These are phyloP conservation scores for Parnassius smintheus DNA, from an alignment of 2,888 invertebrate genomes.

Conservation along the genomic window DNA sequence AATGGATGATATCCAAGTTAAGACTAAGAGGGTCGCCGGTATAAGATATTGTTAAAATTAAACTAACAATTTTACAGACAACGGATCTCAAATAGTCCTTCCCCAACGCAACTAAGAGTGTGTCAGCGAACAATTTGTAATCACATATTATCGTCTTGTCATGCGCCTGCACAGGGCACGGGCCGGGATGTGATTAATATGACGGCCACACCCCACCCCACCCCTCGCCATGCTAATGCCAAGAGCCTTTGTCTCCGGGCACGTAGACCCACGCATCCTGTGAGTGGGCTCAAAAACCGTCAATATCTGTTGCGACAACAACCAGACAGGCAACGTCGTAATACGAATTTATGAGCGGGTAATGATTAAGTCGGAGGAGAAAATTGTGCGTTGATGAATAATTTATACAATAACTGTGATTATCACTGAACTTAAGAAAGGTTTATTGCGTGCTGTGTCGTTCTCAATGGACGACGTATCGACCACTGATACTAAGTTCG, in stretches of 20 bases:
- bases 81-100: slow-evolving; percentile 11
- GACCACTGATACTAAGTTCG: slow-evolving; percentile 20
- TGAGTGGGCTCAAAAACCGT: slow-evolving; percentile 57
- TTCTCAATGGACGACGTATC: slow-evolving; percentile 12
- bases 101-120: slow-evolving; percentile 4
- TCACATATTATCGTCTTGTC: slow-evolving; percentile 18
- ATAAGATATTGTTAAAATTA: too few species aligned
- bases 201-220: slow-evolving; percentile 53
- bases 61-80: slow-evolving; percentile 1
- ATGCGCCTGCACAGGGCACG: slow-evolving; percentile 52
- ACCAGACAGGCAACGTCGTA: slow-evolving; percentile 37
- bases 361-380: slow-evolving; percentile 25
- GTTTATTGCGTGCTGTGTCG: slow-evolving; percentile 23
- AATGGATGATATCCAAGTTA: too few species aligned
- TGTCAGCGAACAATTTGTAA: slow-evolving; percentile 19
- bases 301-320: slow-evolving; percentile 59
- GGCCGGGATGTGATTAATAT: slow-evolving; percentile 62
- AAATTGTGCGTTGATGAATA: slow-evolving; percentile 26
- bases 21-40: too few species aligned
- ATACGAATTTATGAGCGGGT: slow-evolving; percentile 32
- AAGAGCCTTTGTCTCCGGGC: slow-evolving; percentile 58
- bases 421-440: slow-evolving; percentile 21
- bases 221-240: slow-evolving; percentile 61
- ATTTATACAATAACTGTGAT: slow-evolving; percentile 25
- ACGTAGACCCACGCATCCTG: slow-evolving; percentile 69